These are phyloP conservation scores for Tricholauxania praeusta DNA, from an alignment of 2,888 invertebrate genomes.

Conservation along the genomic window DNA sequence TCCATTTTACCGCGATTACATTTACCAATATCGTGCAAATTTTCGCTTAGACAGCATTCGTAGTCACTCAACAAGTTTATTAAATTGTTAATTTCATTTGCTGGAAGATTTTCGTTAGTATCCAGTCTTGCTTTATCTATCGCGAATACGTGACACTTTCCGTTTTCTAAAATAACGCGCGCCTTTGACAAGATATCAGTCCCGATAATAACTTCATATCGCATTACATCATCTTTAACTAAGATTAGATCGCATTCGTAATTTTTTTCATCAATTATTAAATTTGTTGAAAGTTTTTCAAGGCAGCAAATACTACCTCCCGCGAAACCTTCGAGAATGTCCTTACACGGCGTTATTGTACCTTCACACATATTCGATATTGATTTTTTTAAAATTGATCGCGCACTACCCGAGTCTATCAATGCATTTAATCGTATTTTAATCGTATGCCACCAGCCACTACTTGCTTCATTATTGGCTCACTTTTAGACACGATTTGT, in stretches of 20 bases:
- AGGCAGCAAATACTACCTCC: conserved; percentile 32
- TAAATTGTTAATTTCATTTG: conserved; percentile 10
- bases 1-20: conserved; percentile 37
- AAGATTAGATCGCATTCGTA: conserved; percentile 28
- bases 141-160: conserved; percentile 25
- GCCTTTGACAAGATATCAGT: conserved; percentile 33
- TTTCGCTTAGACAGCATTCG: conserved; percentile 33
- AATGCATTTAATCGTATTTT: too few species aligned
- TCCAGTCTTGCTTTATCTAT: not conserved
- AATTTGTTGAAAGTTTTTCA: not conserved
- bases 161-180: conserved; percentile 37
- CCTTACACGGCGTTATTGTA: conserved; percentile 6
- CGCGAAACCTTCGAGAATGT: conserved; percentile 27
- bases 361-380: not conserved
- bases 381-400: not conserved
- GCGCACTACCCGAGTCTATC: conserved; percentile 5
- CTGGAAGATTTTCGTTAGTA: not conserved
- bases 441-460: not conserved
- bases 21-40: conserved; percentile 36
- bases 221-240: conserved; percentile 25
- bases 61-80: conserved; percentile 27
- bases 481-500: too few species aligned
- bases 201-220: conserved; percentile 34
- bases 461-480: not conserved
- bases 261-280: conserved; percentile 25